Evolutionary conservation across 1,140 invertebrate genomes (phyloP), one percentile per base, ranked within the genome.

Genomic region (Mercenaria mercenaria): DNA sequence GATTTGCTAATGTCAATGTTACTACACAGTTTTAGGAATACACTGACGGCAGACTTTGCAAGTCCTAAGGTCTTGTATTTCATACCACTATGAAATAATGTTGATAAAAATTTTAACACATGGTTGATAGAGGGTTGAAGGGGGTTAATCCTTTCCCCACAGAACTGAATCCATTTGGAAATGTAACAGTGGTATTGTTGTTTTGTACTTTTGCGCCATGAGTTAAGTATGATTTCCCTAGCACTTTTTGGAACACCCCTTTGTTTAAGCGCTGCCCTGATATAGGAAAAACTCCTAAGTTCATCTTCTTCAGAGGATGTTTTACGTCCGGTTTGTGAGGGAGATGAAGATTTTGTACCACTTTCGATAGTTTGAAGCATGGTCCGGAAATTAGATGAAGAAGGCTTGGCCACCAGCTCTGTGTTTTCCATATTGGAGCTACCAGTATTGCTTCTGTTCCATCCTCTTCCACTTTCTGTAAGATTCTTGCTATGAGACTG

Each of bases 21-120:
- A 59, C 52, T 20, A 59, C 52, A 59, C 4, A 59, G 6, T 59
- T 20, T 10, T 59, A 26, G 74, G 26, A 50, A 74, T 52, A 11
- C 37, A 11, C 8, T 77, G 77, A 92, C 26, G 1, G 81, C 81
- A 26, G 79, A 83, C 37, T 81, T 67, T 43, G 91, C 85, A 23
- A 76, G 81, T 82, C 86, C 82, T 20, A 90, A 11, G 3, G 88
- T 47, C 59, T 72, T 77, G 43, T 91, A 91, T 20, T 41, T 47
- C 0, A 82, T 37, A 11, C 77, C 83, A 1, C 6, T 23, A 18
- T 83, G 6, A 64, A 41, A 83, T 26, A 64, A 47, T 4, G 64
- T 20, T 26, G 80, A 56, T n/a, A 83, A 20, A 41, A 41, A 83
- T 32, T 64, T 4, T 13, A 67, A 8, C 4, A 83, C 59, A 39